Percentiles rank a stretch among this genome's conserved stretches.
Conservation (phyloP, 2,113 vertebrate genomes). For the Saimiri boliviensis region DNA sequence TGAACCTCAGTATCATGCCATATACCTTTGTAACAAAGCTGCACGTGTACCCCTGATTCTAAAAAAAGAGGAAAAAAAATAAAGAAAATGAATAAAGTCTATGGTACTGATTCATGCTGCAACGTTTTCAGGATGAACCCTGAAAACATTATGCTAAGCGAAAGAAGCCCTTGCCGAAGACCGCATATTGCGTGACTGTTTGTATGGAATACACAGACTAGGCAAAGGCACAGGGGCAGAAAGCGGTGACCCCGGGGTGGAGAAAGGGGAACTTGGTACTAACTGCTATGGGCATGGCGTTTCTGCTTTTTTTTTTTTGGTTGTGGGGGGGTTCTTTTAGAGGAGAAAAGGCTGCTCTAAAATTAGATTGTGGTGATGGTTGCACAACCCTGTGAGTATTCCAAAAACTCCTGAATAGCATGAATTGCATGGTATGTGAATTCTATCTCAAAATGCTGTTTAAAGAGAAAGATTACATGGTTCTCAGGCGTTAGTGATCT, state of each 20-base stretch:
- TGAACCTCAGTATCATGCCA: too few relatives aligned
- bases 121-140: neutral
- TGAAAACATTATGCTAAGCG: neutral
- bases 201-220: neutral
- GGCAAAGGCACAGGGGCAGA: neutral
- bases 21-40: too few relatives aligned
- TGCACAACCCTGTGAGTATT: neutral
- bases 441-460: neutral
- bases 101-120: neutral
- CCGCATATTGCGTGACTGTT: neutral
- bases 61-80: too few relatives aligned
- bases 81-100: neutral
- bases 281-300: neutral
- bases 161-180: neutral
- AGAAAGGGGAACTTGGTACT: neutral
- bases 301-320: neutral
- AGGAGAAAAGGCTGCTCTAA: neutral
- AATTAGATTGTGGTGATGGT: neutral
- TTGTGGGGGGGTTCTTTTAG: neutral
- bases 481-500: neutral
- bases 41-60: too few relatives aligned
- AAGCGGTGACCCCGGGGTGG: neutral
- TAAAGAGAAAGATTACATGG: neutral
- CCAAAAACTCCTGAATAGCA: neutral
- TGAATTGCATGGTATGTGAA: neutral